Evolutionary conservation across 1,140 invertebrate genomes (phyloP).

Genomic region (Drosophila gunungcola): DNA sequence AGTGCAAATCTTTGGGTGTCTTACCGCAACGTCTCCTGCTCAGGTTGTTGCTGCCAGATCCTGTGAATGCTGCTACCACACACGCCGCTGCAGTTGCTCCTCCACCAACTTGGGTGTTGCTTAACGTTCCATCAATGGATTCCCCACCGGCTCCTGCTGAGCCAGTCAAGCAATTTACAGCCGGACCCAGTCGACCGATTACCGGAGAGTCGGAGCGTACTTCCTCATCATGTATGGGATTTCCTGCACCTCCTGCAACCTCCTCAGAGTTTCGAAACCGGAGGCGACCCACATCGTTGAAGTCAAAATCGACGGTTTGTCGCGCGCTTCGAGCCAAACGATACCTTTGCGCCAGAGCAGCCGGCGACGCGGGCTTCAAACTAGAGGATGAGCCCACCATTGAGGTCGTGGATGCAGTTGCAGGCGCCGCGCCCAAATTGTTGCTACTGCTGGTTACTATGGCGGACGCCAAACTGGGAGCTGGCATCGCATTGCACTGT

Average conservation of each 20-base stretch:
- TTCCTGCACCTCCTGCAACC: slow-evolving; percentile 76
- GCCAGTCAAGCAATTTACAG: slow-evolving; percentile 46
- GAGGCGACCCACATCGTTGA: slow-evolving; percentile 63
- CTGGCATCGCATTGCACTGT: slow-evolving; percentile 62
- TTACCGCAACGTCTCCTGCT: slow-evolving; percentile 81
- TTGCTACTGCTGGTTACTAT: slow-evolving; percentile 28
- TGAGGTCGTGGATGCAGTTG: slow-evolving; percentile 38
- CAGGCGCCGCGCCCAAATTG: slow-evolving; percentile 3
- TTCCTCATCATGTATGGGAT: slow-evolving; percentile 85
- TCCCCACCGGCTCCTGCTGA: slow-evolving; percentile 21
- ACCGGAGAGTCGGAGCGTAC: slow-evolving; percentile 83
- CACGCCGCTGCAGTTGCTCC: slow-evolving; percentile 18
- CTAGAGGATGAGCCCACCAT: slow-evolving; percentile 28
- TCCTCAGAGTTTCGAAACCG: slow-evolving; percentile 88
- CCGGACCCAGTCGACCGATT: slow-evolving; percentile 66
- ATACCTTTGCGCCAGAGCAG: slow-evolving; percentile 79
- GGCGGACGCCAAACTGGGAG: slow-evolving; percentile 57
- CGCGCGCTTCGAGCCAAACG: slow-evolving; percentile 79
- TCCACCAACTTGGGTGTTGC: slow-evolving; percentile 26
- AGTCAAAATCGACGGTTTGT: slow-evolving; percentile 77
- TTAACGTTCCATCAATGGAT: slow-evolving; percentile 47
- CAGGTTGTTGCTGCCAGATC: slow-evolving; percentile 2
- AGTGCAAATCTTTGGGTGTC: slow-evolving; percentile 86
- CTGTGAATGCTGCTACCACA: slow-evolving; percentile 1
- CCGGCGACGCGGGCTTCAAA: slow-evolving; percentile 68